Evolutionary conservation across 2,888 invertebrate species (phyloP).

Genomic region (Melanotus villosus): DNA sequence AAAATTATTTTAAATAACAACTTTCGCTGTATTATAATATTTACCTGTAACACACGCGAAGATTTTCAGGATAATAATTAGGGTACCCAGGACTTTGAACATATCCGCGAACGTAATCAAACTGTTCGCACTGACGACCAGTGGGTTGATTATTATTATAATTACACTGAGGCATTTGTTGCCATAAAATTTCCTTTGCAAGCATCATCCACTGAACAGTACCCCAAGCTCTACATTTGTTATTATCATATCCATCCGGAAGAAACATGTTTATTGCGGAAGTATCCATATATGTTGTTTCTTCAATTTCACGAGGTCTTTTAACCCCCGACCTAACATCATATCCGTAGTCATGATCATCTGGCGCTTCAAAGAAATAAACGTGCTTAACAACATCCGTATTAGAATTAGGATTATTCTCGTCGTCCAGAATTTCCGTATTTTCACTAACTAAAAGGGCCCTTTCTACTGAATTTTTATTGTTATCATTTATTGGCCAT

Average conservation of each 20-base stretch:
- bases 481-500: constrained; percentile 48
- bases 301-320: constrained; percentile 57
- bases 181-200: constrained; percentile 49
- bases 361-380: constrained; percentile 60
- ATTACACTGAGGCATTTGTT: constrained; percentile 52
- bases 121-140: constrained; percentile 42
- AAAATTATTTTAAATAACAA: constrained; percentile 27
- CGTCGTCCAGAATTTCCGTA: not conserved
- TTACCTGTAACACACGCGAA: constrained; percentile 69
- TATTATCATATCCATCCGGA: constrained; percentile 45
- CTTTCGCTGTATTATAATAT: not conserved
- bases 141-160: not conserved
- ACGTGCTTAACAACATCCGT: constrained; percentile 53
- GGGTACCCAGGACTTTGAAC: constrained; percentile 69
- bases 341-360: constrained; percentile 47
- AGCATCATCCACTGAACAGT: constrained; percentile 50
- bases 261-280: constrained; percentile 49
- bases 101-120: constrained; percentile 60
- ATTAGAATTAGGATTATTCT: not conserved
- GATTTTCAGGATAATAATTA: constrained; percentile 65
- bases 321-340: constrained; percentile 15
- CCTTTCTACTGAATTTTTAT: constrained; percentile 1
- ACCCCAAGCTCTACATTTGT: constrained; percentile 52
- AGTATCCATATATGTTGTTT: constrained; percentile 60
- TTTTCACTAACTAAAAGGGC: constrained; percentile 8